phyloP scores from a whole-genome alignment of 2,797 vertebrate genomes.

The Peromyscus nudipes region DNA sequence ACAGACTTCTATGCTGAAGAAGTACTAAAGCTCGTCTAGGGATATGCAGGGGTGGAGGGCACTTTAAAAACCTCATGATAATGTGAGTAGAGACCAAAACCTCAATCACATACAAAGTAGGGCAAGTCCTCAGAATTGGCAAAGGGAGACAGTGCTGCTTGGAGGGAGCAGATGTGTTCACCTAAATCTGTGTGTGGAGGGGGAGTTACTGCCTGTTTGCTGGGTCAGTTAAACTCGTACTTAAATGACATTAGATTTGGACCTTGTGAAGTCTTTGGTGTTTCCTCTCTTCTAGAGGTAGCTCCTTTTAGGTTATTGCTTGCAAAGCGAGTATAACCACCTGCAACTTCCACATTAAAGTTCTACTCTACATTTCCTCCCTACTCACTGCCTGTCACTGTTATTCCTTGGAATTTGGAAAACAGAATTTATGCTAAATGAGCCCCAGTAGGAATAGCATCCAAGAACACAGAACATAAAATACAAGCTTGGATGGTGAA shows the following conservation, averaged over 20 bases:
- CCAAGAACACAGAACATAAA: not conserved
- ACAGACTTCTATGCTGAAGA: not conserved
- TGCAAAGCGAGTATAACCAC: not conserved
- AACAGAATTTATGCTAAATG: constrained; percentile 28
- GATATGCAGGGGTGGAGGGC: not conserved
- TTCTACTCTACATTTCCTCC: not conserved
- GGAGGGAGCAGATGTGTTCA: not conserved
- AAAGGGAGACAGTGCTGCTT: not conserved
- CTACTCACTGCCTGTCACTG: not conserved
- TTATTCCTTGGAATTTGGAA: not conserved
- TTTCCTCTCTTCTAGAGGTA: too few relatives aligned
- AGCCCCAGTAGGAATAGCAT: not conserved
- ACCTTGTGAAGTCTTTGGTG: not conserved
- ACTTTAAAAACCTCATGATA: not conserved
- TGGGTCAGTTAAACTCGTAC: not conserved
- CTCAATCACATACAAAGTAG: not conserved
- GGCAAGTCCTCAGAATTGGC: not conserved
- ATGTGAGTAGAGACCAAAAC: not conserved
- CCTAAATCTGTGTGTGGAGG: not conserved
- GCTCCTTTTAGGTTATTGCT: not conserved
- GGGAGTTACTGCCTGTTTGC: not conserved
- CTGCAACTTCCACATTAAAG: not conserved
- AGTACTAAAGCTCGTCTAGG: not conserved
- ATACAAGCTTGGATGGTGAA: not conserved
- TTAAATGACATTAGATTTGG: not conserved